phyloP scores from a whole-genome alignment of 2,113 vertebrate genomes.

The Eudorcas thomsonii region DNA sequence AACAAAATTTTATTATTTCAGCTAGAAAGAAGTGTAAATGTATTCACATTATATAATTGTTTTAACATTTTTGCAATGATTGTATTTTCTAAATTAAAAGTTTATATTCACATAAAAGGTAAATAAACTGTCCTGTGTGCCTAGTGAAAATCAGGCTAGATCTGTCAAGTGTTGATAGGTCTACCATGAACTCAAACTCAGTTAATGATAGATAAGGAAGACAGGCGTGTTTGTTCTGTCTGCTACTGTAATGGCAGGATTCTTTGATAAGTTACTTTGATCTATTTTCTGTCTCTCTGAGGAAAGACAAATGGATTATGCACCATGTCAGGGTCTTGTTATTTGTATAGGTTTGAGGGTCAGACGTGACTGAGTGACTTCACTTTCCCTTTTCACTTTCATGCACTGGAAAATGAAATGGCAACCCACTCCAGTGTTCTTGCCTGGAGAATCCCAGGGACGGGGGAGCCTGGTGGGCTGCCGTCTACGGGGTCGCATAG shows the following conservation, averaged over 20 bases:
- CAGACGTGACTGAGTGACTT: too few species aligned
- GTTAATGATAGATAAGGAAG: neutral
- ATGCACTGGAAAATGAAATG: too few species aligned
- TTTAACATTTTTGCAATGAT: neutral
- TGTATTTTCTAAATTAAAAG: neutral
- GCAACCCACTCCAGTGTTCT: too few species aligned
- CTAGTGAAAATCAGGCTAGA: neutral
- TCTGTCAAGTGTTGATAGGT: neutral
- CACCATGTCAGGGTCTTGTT: neutral
- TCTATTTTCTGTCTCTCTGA: neutral
- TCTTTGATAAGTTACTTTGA: slow-evolving; percentile 11
- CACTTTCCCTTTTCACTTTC: too few species aligned
- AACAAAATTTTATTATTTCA: neutral
- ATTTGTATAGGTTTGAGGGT: neutral
- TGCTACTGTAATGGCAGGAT: neutral
- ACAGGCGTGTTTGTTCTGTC: neutral
- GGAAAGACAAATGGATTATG: slow-evolving; percentile 22
- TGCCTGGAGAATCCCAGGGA: too few species aligned
- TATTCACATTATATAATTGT: neutral
- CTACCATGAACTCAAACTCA: neutral
- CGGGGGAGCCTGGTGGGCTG: too few species aligned
- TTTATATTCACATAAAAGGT: neutral
- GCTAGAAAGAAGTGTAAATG: neutral
- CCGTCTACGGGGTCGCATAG: too few species aligned
- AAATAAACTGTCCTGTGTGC: neutral